Evolutionary conservation across 1,140 invertebrate species (phyloP), one percentile per base, ranked within the genome.

Genomic region (Phocides pigmalion): DNA sequence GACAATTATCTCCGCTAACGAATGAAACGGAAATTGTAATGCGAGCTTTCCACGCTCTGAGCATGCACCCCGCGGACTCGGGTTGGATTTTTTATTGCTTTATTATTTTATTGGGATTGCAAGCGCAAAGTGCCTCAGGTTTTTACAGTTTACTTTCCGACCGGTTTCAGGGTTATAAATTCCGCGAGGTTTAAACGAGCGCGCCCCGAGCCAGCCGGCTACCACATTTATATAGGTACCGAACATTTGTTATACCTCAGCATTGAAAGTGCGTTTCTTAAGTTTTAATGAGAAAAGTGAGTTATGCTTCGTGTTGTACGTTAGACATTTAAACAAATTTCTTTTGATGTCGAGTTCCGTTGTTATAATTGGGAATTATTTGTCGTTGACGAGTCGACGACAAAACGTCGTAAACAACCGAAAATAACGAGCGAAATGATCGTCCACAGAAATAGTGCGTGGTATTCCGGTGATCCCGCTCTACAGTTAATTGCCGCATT

Each of bases 401-500:
- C 25, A 58, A 77, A 75, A 79, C 79, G 76, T 67, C 44, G 67
- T 81, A 81, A 84, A 86, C 76, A 81, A 66, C 56, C 64, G 39
- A 73, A 78, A 84, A 86, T 83, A 78, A 83, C 74, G 77, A 79
- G 77, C 73, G 73, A 82, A 83, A 83, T 78, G 67, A 79, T 78
- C 71, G 70, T 56, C 51, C 62, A 82, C 83, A 35, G 66, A 83
- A 88, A 90, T 87, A 87, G 81, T 69, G 56, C 50, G 59, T 42
- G 51, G 77, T 74, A 87, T 87, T 86, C 76, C 68, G 46, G 72
- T 80, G 72, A 66, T 56, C 61, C 58, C 74, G 73, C 8, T 72
- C 74, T 88, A 67, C 59, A 66, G 84, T 89, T 90, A 90, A 90
- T 90, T 90, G 87, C 86, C 76, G 83, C 76, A 86, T 90, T 90